Base-by-base conservation (phyloP, 2,113 vertebrate species). In the Peromyscus leucopus region DNA sequence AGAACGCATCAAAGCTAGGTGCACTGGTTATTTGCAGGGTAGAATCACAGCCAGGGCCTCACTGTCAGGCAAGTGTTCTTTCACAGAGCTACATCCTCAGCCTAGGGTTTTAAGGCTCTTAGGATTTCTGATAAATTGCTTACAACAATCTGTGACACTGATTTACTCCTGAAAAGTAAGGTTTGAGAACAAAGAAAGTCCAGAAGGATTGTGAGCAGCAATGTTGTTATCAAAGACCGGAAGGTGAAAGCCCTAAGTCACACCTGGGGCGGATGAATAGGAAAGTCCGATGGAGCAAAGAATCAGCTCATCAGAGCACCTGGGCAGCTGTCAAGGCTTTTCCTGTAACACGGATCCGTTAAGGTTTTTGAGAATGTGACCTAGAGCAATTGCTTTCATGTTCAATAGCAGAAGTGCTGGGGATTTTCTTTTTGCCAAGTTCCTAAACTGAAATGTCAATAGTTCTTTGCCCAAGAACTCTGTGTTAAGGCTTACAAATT, bases 351-450 rank as follows among this genome's bases (percentile, higher is more conserved):
- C 6, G 51, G 69, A 90, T 46, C 84, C 83, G 57, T 79, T 90
- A 91, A 89, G 36, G 55, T 31, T 92, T 95, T 88, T 59, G 67
- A 94, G 80, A 95, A 87, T 31, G 7, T 71, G 63, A 88, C 74
- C 75, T 87, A 92, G 79, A 84, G 48, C 61, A 42, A 87, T 91
- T 61, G 67, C 61, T 79, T 90, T 96, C 69, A 26, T 84, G 61
- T 93, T 96, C 92, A 93, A n/a, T 93, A 87, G 88, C 85, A 82
- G 79, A 93, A 97, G 89, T 86, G 61, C 92, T 86, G 42, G 79
- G 69, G 61, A 69, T 78, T 97, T 93, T 89, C 83, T 87, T 93
- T 90, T 63, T 26, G 33, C 87, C 79, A 90, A 4, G 33, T 93
- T 93, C 78, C 84, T 95, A 80, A 93, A 84, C 86, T 86, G 87